A percentile compares a stretch with the other conserved stretches of the same genome.
phyloP scores from a whole-genome alignment of 2,113 vertebrate genomes.

The Apus apus region DNA sequence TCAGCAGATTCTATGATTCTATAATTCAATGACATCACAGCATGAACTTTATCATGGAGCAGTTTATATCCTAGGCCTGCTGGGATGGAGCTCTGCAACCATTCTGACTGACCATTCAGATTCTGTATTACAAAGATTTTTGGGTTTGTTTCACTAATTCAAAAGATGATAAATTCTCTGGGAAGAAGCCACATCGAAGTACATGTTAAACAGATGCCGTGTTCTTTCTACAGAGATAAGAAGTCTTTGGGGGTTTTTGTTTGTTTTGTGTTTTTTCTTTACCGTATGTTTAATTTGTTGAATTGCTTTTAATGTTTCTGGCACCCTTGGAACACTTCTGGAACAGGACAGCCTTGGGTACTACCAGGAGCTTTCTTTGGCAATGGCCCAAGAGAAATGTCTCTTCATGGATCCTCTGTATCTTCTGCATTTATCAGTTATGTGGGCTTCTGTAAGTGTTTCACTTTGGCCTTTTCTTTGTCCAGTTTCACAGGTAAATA shows the following conservation, averaged over 20 bases:
- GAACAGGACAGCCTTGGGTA: background rate
- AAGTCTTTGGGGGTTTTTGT: too few species aligned
- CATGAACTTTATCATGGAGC: accelerated
- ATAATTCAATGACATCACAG: accelerated
- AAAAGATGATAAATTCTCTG: background rate
- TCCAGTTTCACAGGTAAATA: background rate
- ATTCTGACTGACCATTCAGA: background rate
- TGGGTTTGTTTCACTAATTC: background rate
- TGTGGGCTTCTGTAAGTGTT: background rate
- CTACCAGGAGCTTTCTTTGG: background rate
- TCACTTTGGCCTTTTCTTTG: background rate
- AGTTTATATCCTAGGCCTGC: accelerated
- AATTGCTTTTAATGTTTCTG: background rate
- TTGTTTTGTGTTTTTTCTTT: background rate
- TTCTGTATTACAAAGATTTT: background rate
- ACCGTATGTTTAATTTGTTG: background rate
- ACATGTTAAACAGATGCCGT: background rate
- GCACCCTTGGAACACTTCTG: background rate
- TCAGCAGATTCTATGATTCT: too few species aligned
- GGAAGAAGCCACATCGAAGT: background rate
- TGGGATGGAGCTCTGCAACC: background rate
- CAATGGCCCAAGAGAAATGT: background rate
- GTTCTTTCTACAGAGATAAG: background rate
- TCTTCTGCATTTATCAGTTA: background rate
- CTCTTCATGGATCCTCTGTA: background rate